Percentiles rank a stretch among this genome's conserved stretches.
Evolutionary conservation across 2,113 vertebrate genomes (phyloP).

Genomic region (Datnioides undecimradiatus): DNA sequence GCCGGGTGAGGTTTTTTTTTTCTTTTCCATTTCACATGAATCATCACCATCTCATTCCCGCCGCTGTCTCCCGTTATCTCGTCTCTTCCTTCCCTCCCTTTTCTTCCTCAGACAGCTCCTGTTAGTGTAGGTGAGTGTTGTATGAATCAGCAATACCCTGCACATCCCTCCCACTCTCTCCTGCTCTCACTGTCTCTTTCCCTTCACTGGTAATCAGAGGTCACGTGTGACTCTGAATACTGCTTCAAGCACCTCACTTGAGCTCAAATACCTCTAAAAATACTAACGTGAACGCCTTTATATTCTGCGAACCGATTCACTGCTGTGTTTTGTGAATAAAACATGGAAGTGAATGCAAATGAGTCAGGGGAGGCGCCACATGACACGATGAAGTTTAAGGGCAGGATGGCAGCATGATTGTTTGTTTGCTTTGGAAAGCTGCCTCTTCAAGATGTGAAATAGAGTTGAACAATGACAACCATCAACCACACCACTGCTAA

Average conservation of each 20-base stretch:
- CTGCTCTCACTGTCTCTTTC: conserved; percentile 17
- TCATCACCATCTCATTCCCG: conserved; percentile 52
- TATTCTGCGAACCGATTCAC: background rate
- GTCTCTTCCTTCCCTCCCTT: conserved; percentile 39
- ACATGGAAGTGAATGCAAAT: background rate
- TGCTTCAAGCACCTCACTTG: conserved; percentile 24
- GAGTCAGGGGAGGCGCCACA: conserved; percentile 1
- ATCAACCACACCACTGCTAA: conserved; percentile 45
- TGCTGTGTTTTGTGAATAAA: conserved; percentile 44
- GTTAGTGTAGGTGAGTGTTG: conserved; percentile 56
- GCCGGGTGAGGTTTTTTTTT: background rate
- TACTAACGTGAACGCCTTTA: background rate
- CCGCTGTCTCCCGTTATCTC: conserved; percentile 57
- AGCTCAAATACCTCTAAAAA: conserved; percentile 23
- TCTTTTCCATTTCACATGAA: conserved; percentile 49
- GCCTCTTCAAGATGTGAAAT: conserved; percentile 58
- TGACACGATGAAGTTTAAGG: conserved; percentile 23
- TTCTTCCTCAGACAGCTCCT: conserved; percentile 55
- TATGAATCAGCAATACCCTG: conserved; percentile 63
- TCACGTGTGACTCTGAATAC: conserved; percentile 46
- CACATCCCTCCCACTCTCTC: conserved; percentile 45
- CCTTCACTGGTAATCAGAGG: conserved; percentile 57
- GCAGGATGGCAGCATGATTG: conserved; percentile 29
- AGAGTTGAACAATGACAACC: conserved; percentile 64
- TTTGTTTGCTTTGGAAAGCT: conserved; percentile 62